These are phyloP conservation scores for Ennomos erosarius DNA, from an alignment of 2,888 invertebrate genomes.

Conservation along the genomic window DNA sequence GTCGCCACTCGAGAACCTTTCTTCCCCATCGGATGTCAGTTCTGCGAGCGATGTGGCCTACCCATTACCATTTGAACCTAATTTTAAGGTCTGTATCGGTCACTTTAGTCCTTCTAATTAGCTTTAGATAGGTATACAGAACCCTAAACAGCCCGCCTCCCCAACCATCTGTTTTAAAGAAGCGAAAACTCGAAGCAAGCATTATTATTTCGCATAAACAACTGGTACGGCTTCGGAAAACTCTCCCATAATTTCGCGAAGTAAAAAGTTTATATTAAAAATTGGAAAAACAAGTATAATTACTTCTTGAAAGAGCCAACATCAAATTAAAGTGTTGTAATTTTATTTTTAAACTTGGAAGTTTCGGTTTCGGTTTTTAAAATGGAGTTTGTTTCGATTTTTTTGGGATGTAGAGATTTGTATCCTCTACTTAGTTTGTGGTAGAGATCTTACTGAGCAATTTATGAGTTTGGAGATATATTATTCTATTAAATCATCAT, in stretches of 20 bases:
- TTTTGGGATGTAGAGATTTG: not conserved
- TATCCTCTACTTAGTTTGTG: no score
- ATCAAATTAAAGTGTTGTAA: slow-evolving; percentile 67
- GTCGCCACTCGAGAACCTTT: no score
- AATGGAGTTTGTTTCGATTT: slow-evolving; percentile 24
- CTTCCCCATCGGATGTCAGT: no score
- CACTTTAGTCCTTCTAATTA: no score
- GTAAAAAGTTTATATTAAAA: slow-evolving; percentile 77
- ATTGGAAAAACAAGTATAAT: slow-evolving; percentile 76
- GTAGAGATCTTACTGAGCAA: no score
- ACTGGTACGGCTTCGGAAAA: slow-evolving; percentile 32
- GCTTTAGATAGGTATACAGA: no score
- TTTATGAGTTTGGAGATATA: no score
- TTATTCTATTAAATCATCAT: no score
- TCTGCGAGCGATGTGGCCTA: no score
- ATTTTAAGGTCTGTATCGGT: no score
- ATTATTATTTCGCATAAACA: slow-evolving; percentile 41
- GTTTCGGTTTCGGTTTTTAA: slow-evolving; percentile 42
- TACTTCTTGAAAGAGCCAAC: slow-evolving; percentile 60
- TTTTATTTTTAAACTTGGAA: slow-evolving; percentile 45
- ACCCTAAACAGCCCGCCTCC: slow-evolving; percentile 1
- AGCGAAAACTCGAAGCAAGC: slow-evolving; percentile 36
- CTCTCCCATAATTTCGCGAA: slow-evolving; percentile 36
- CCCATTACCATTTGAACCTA: no score
- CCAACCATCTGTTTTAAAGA: slow-evolving; percentile 12